Base-by-base conservation (phyloP, 2,888 invertebrate species). In the Synanthedon vespiformis region DNA sequence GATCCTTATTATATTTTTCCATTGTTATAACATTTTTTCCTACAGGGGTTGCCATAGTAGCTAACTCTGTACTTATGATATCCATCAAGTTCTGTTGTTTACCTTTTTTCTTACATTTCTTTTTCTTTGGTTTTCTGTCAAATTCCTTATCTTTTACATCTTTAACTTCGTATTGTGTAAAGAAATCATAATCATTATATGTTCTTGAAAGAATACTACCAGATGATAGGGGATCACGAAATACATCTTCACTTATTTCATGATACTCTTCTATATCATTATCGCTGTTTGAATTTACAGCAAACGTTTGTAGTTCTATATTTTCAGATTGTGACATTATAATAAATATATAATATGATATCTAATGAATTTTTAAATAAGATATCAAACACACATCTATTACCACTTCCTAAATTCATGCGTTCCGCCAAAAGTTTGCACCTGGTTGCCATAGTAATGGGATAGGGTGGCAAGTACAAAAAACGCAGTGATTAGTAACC, bases 211-310 rank as follows among this genome's bases (percentile, higher is more conserved):
- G 55, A 18, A 61, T 56, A 54, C 67, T 63, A 2, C 64, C 55
- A 40, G 62, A 57, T 40, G 67, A 66, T 34, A 61, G 56, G 14
- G 60, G 64, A 55, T 72, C 67, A 47, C 59, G 54, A 22, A 62
- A 54, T 51, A 61, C 62, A 5, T 16, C 16, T 48, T 14, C 48
- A 52, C 68, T 68, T 55, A 82, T 81, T 67, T 85, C 84, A 44
- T 84, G 74, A 61, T 85, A 83, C 56, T 81, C 78, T 64, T 85
- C 77, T 49, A 79, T 78, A 52, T 77, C 80, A 57, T 64, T 72
- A 41, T 71, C 69, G 27, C 58, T 58, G 1, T 55, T 59, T 54
- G 66, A 63, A 48, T 61, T 65, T 4, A 50, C 56, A n/a, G 57
- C 54, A 55, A 71, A 70, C 2, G 68, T 64, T 50, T 63, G 63